Percentiles rank a stretch among this genome's conserved stretches.
Evolutionary conservation across 2,797 vertebrate genomes (phyloP).

Genomic region (Scomberomorus guttatus): DNA sequence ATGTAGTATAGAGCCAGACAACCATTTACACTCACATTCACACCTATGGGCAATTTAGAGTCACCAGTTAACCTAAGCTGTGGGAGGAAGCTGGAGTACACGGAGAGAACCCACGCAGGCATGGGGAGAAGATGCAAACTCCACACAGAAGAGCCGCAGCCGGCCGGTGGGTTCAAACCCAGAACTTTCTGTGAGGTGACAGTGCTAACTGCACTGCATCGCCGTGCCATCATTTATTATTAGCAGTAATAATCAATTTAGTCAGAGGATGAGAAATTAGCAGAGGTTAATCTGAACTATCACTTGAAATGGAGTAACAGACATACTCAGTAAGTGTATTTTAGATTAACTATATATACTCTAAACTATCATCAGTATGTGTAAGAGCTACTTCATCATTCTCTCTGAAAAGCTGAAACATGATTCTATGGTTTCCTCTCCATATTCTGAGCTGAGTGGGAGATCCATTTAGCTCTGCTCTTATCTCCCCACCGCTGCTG

Average conservation of each 20-base stretch:
- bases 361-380: not conserved
- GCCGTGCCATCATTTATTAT: no score
- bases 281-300: not conserved
- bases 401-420: conserved; percentile 33
- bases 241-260: not conserved
- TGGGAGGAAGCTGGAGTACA: no score
- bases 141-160: no score
- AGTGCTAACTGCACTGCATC: no score
- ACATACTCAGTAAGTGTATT: not conserved
- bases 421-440: conserved; percentile 12
- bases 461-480: conserved; percentile 26
- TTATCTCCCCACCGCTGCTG: not conserved
- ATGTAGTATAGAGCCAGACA: no score
- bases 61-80: no score
- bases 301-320: not conserved
- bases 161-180: no score
- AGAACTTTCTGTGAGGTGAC: no score
- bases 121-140: no score
- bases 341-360: not conserved
- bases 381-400: not conserved
- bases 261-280: not conserved
- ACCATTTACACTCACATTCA: no score
- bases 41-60: no score
- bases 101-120: no score
- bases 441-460: not conserved